Evolutionary conservation across 2,797 vertebrate genomes (phyloP), one percentile per base, ranked within the genome.

Genomic region (Kryptolebias ocellatus): DNA sequence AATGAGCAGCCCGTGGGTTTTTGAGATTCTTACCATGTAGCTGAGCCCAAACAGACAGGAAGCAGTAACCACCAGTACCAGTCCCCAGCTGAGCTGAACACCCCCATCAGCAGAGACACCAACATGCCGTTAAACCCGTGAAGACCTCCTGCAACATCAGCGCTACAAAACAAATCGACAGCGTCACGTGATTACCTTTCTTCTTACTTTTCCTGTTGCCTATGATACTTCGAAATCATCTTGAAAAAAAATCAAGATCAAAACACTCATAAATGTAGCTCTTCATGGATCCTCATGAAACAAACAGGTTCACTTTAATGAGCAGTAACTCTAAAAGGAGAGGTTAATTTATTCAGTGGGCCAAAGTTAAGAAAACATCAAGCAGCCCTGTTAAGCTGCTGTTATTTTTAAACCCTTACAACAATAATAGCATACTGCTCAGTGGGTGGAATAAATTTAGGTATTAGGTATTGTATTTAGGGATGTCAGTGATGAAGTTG

Each of bases 21-120:
- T 34, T 42, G 39, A 50, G 53, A 15, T 27, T 58, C 85, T 86
- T 58, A 94, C 93, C 90, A 90, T 51, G 89, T 76, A 0, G 87
- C 92, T 34, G 88, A 91, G 1, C 87, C 80, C 0, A 94, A 37
- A 66, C 84, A 89, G n/a, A 57, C 90, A 1, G 92, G 93, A 18
- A 94, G 62, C 56, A 94, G 79, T 39, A 94, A 90, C 91, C 87
- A 92, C 91, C 91, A 94, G 84, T 92, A 93, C 93, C 93, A 95
- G 78, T 93, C 89, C 61, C 92, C 91, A 34, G 87, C 87, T 15
- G 88, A 89, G 72, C 87, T 94, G 70, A 83, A 94, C 62, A 78
- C 80, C 15, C 92, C 92, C 60, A 94, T 94, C 78, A 94, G 84
- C 67, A 94, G 82, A 58, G 90, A 86, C 76, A 94, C 92, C 78